Base-by-base conservation (phyloP, 92 coral and sea anemone genomes). In the Phenganax subtilis region DNA sequence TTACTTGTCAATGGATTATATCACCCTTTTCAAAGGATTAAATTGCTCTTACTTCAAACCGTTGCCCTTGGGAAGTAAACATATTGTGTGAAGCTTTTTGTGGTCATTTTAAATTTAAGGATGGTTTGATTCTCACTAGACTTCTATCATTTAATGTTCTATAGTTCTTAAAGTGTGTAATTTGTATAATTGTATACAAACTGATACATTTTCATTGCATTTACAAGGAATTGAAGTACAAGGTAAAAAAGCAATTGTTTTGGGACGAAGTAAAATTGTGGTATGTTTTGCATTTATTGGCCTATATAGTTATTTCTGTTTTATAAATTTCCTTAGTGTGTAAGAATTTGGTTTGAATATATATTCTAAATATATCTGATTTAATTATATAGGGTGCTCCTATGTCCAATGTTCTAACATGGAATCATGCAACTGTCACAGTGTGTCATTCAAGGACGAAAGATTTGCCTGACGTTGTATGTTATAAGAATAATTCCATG, bases 361-460 rank as follows among this genome's bases (percentile, higher is more conserved):
- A 20, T 25, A 12, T 25, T 8, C 30, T 60, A 12, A 28, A 31
- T 9, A 14, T 55, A 17, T 68, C 6, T 7, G 47, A 25, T 81
- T 3, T 16, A 10, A 12, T 80, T 54, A 28, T 51, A 16, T 79
- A 94, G 98, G 98, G 97, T 20, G 92, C 97, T 75, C 98, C 98
- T 8, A 94, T 94, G 98, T 96, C 98, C 53, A 92, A 94, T 76
- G 84, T 94, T 51, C 91, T 94, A 30, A 94, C 92, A 57, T 94
- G 97, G 97, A 96, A 94, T 68, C 89, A 94, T 86, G 98, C 98
- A 7, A 94, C 98, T 0, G 98, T 94, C 37, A 94, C 98, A 37
- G 92, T 96, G 16, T 94, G 98, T 73, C 98, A 94, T 82, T 94
- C 98, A 37, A 94, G 87, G 81, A 94, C 98, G 11, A 90, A 86